Percentiles rank a stretch among this genome's conserved stretches.
phyloP scores from a whole-genome alignment of 2,113 vertebrate species.

The Anolis sagrei region DNA sequence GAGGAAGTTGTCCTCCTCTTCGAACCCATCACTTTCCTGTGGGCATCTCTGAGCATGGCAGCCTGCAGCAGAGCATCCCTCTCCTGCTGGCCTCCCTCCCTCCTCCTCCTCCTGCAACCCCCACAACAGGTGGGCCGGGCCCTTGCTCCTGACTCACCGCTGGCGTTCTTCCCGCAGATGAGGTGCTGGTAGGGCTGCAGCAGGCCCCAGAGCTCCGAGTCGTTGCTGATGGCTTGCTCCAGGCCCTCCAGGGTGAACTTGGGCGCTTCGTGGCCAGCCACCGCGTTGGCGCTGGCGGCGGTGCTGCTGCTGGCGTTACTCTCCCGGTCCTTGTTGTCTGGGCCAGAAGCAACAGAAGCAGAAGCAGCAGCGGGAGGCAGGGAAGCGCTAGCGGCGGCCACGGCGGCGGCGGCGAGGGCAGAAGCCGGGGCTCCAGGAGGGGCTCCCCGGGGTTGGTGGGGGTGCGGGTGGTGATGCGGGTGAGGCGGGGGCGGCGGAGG shows the following conservation, averaged over 20 bases:
- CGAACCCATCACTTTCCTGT: too few species aligned
- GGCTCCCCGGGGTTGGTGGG: background rate
- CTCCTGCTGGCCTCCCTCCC: too few species aligned
- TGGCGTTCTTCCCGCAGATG: constrained; percentile 92
- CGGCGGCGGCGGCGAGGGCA: constrained; percentile 27
- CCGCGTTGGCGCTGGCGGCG: background rate
- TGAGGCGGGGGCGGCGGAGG: background rate
- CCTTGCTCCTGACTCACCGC: constrained; percentile 83
- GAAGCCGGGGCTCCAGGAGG: constrained; percentile 47
- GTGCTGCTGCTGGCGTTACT: constrained; percentile 56
- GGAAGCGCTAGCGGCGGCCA: background rate
- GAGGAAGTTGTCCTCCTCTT: too few species aligned
- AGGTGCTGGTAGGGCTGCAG: constrained; percentile 91
- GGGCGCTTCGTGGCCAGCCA: constrained; percentile 74
- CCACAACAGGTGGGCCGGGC: constrained; percentile 18
- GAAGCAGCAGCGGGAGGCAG: background rate
- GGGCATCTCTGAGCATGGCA: too few species aligned
- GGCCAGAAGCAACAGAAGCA: background rate
- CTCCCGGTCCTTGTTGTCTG: constrained; percentile 50
- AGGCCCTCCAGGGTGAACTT: constrained; percentile 88
- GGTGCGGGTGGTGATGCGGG: background rate
- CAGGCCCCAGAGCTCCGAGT: constrained; percentile 92
- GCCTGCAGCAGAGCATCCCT: too few species aligned
- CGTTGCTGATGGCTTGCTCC: constrained; percentile 90
- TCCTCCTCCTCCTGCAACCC: background rate